Evolutionary conservation across 2,797 vertebrate genomes (phyloP).

Genomic region (Gymnodraco acuticeps): DNA sequence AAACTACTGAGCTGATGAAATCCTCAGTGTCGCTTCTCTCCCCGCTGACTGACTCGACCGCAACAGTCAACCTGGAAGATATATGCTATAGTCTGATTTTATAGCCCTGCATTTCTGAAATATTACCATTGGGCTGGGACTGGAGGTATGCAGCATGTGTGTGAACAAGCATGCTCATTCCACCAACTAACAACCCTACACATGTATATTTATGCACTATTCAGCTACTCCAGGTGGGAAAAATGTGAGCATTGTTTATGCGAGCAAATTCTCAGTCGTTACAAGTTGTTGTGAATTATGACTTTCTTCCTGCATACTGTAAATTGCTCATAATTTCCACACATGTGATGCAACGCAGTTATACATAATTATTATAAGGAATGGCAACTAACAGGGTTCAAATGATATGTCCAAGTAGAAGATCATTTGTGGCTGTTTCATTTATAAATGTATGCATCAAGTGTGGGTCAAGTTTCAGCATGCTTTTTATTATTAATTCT

Average conservation of each 20-base stretch:
- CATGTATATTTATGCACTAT: conserved; percentile 71
- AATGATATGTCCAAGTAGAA: neutral
- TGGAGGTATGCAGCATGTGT: conserved; percentile 75
- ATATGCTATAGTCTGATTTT: conserved; percentile 72
- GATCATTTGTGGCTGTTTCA: conserved; percentile 29
- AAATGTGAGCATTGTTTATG: conserved; percentile 46
- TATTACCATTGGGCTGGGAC: conserved; percentile 73
- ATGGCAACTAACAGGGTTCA: conserved; percentile 15
- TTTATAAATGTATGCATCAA: conserved; percentile 30
- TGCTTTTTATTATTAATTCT: conserved; percentile 60
- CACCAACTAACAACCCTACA: conserved; percentile 55
- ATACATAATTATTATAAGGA: conserved; percentile 7
- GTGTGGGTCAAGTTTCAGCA: conserved; percentile 70
- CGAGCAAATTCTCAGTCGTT: conserved; percentile 26
- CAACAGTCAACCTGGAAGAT: conserved; percentile 67
- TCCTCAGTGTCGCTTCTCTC: conserved; percentile 51
- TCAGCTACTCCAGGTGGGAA: conserved; percentile 53
- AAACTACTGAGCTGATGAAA: conserved; percentile 83
- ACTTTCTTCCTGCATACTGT: conserved; percentile 35
- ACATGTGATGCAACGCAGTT: conserved; percentile 33
- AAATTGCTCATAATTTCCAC: conserved; percentile 46
- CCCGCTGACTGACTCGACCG: conserved; percentile 63
- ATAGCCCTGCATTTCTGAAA: conserved; percentile 78
- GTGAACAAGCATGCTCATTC: conserved; percentile 61
- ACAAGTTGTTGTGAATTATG: conserved; percentile 43